phyloP scores from a whole-genome alignment of 64 coral and sea anemone species.

The Trachythela sp. region DNA sequence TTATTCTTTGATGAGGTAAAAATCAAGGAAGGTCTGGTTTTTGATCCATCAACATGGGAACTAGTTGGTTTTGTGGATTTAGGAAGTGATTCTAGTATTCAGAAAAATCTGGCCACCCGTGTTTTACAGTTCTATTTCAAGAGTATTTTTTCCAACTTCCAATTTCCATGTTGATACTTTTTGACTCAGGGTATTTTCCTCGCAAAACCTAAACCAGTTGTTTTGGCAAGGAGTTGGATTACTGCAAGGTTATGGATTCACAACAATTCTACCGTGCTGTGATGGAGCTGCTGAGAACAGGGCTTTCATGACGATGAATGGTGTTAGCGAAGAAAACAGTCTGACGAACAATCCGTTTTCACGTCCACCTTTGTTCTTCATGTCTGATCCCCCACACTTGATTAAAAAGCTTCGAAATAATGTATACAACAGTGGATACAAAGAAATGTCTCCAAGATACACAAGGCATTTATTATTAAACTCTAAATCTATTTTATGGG shows the following conservation, averaged over 20 bases:
- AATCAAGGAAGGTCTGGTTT: not conserved
- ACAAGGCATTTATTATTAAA: not conserved
- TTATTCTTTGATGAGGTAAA: not conserved
- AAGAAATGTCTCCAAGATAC: not conserved
- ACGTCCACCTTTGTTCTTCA: not conserved
- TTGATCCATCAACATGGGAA: not conserved
- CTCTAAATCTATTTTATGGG: not conserved
- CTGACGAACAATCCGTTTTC: not conserved
- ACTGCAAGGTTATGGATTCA: not conserved
- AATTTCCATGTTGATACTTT: not conserved
- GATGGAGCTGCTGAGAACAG: not conserved
- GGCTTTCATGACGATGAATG: not conserved
- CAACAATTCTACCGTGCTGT: not conserved
- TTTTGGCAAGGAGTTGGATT: conserved; percentile 6
- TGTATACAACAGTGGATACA: not conserved
- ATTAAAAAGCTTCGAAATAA: not conserved
- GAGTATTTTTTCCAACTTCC: not conserved
- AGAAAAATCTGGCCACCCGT: not conserved
- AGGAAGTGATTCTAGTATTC: not conserved
- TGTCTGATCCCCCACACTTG: not conserved
- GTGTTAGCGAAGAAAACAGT: not conserved
- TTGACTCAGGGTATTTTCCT: not conserved
- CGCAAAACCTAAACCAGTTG: not conserved
- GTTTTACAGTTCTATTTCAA: conserved; percentile 10
- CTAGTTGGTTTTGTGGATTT: not conserved